phyloP scores from a whole-genome alignment of 2,797 vertebrate species.

The Trachops cirrhosus region DNA sequence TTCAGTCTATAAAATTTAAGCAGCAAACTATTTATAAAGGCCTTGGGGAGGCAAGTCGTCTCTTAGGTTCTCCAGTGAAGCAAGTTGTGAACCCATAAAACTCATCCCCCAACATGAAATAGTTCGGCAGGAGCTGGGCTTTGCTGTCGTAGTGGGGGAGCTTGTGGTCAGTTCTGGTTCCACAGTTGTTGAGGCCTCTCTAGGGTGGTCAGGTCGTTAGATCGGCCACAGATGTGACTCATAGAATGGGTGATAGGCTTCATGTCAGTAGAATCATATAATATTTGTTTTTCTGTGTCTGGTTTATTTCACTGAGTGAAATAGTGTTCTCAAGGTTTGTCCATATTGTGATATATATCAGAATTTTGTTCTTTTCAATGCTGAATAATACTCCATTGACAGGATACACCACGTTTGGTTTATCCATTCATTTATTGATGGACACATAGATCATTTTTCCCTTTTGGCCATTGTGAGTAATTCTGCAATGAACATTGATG shows the following conservation, averaged over 20 bases:
- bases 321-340: neutral
- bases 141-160: neutral
- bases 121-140: neutral
- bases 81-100: neutral
- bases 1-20: conserved; percentile 3
- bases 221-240: neutral
- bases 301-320: neutral
- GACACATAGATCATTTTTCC: neutral
- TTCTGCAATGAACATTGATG: neutral
- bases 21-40: neutral
- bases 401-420: neutral
- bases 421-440: neutral
- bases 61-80: neutral
- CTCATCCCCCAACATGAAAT: neutral
- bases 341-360: neutral
- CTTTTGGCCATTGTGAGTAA: neutral
- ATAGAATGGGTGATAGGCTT: neutral
- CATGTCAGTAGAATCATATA: neutral
- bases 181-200: neutral
- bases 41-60: neutral
- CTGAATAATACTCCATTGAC: neutral
- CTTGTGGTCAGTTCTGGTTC: neutral
- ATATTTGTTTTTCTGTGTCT: neutral
- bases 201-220: neutral
- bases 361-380: neutral